Conservation (phyloP, 2,113 vertebrate species). For the Rhombomys opimus region DNA sequence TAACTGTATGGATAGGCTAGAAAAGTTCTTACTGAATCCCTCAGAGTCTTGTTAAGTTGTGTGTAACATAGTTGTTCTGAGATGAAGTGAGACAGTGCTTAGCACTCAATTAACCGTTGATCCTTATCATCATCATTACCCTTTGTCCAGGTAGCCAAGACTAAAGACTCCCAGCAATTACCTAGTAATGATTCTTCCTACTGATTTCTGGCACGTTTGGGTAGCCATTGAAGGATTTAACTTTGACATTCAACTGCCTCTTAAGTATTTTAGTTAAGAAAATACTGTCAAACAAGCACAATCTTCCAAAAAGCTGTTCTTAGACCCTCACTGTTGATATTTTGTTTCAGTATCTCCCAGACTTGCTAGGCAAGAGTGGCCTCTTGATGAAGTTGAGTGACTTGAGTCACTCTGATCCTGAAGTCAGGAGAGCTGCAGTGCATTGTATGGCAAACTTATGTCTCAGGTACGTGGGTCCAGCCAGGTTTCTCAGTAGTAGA, state of each 20-base stretch:
- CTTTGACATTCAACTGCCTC: background rate
- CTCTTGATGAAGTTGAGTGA: constrained; percentile 90
- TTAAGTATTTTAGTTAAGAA: background rate
- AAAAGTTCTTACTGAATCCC: background rate
- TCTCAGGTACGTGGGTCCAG: constrained; percentile 88
- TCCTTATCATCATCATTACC: background rate
- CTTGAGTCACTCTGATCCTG: constrained; percentile 88
- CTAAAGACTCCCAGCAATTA: background rate
- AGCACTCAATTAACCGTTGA: background rate
- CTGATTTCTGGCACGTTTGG: background rate
- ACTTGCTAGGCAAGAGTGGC: constrained; percentile 90
- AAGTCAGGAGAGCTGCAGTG: constrained; percentile 91
- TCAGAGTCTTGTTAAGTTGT: background rate
- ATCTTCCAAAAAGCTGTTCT: constrained; percentile 18
- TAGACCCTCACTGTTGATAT: background rate
- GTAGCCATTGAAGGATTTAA: background rate
- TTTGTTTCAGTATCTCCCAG: constrained; percentile 90
- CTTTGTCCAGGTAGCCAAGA: background rate
- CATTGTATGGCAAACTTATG: constrained; percentile 95
- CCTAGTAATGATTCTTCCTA: background rate
- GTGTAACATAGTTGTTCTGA: background rate
- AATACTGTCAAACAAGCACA: background rate
- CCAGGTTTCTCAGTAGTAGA: background rate
- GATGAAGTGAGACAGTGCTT: background rate
- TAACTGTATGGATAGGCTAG: background rate